Evolutionary conservation across 1,140 invertebrate genomes (phyloP), one percentile per base, ranked within the genome.

Genomic region (Pachypeltis micranthus): DNA sequence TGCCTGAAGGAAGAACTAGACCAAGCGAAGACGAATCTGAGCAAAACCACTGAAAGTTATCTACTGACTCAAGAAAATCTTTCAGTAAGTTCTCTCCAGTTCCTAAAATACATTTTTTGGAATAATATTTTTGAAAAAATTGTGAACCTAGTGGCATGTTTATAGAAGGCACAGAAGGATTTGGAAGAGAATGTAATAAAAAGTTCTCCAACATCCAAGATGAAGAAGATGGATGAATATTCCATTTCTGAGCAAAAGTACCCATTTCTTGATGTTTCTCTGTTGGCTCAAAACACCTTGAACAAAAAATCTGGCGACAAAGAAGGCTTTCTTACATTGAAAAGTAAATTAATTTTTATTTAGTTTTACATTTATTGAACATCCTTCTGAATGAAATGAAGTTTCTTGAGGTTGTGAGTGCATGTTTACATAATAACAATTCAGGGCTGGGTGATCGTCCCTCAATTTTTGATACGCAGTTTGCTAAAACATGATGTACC

Each of bases 21-120:
- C 65, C 19, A 66, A 67, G 63, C 61, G 68, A 51, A 51, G 21
- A 51, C 12, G 19, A 68, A 70, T 58, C 65, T 67, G n/a, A 67
- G 66, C 39, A 68, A 69, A 27, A 61, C 26, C 10, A 62, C 67
- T 19, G 66, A 68, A 68, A 69, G 73, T 72, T 55, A 72, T 72
- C 57, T 75, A 75, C 62, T 68, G 73, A 69, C 71, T 66, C 27
- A 67, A 66, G 63, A 64, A 67, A 56, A 68, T 51, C 57, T 70
- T 25, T 56, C 66, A 29, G 65, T 65, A 66, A 63, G 28, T 65
- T 66, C 44, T 39, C 2, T 44, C 23, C 58, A 19, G 25, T 44
- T 19, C 59, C 26, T 25, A n/a, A n/a, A n/a, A n/a, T n/a, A n/a
- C n/a, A n/a, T n/a, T n/a, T n/a, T n/a, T n/a, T n/a, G n/a, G n/a